phyloP scores from a whole-genome alignment of 2,113 vertebrate genomes.

The Chroicocephalus ridibundus region DNA sequence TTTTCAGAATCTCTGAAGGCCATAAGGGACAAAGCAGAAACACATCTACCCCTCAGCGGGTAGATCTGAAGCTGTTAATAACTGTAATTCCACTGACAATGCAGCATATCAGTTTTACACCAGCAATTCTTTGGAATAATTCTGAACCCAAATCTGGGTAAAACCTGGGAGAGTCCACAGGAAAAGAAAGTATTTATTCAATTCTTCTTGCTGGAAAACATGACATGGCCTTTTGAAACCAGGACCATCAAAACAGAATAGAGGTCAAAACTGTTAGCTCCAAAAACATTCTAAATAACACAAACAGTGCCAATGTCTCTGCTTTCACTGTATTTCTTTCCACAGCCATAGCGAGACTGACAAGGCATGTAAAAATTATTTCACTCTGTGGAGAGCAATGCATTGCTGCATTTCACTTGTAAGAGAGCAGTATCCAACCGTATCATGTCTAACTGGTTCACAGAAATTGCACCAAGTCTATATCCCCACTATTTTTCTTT shows the following conservation, averaged over 20 bases:
- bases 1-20: neutral
- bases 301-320: conserved; percentile 40
- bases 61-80: neutral
- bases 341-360: neutral
- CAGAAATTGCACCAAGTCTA: neutral
- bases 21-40: neutral
- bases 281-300: conserved; percentile 57
- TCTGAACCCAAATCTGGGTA: neutral
- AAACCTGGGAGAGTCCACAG: conserved; percentile 20
- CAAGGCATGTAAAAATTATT: conserved; percentile 64
- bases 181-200: conserved; percentile 24
- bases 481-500: conserved; percentile 55
- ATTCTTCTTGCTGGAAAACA: conserved; percentile 35
- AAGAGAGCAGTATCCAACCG: conserved; percentile 1
- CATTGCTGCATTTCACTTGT: conserved; percentile 25
- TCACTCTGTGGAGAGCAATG: conserved; percentile 38
- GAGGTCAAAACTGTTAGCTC: conserved; percentile 52
- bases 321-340: conserved; percentile 66
- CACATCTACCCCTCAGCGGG: neutral
- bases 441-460: conserved; percentile 1
- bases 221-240: conserved; percentile 19
- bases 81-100: neutral
- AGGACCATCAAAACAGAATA: conserved; percentile 21
- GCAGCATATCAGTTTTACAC: neutral
- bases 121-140: neutral